Evolutionary conservation across 1,140 invertebrate species (phyloP).

Genomic region (Ostrea denselamellosa): DNA sequence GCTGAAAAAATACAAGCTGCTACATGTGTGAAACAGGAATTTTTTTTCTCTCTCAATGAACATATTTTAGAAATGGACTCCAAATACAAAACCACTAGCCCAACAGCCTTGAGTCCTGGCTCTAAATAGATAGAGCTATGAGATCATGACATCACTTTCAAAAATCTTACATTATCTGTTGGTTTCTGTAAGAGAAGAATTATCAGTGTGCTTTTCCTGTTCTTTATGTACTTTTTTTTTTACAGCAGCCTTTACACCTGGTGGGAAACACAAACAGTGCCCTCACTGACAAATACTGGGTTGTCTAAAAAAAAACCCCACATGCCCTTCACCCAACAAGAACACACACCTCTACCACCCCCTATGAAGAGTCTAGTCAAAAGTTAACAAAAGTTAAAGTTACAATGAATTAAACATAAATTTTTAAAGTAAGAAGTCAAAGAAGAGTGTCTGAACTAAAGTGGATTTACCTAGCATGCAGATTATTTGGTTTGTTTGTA

Average conservation of each 20-base stretch:
- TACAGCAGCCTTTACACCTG: constrained; percentile 26
- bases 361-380: neutral
- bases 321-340: neutral
- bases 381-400: neutral
- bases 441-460: neutral
- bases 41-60: constrained; percentile 32
- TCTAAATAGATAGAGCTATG: constrained; percentile 31
- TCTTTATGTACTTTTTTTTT: neutral
- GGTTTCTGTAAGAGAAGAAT: constrained; percentile 32
- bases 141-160: neutral
- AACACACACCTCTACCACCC: constrained; percentile 2
- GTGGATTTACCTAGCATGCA: neutral
- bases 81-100: constrained; percentile 27
- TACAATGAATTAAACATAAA: neutral
- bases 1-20: constrained; percentile 43
- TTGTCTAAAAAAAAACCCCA: neutral
- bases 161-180: constrained; percentile 20
- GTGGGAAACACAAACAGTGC: constrained; percentile 9
- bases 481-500: neutral
- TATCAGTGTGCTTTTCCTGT: neutral
- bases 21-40: constrained; percentile 20
- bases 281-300: neutral
- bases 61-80: constrained; percentile 6
- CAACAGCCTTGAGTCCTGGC: constrained; percentile 16
- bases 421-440: neutral